Conservation (phyloP, 2,113 vertebrate genomes). For the Stegostoma tigrinum region DNA sequence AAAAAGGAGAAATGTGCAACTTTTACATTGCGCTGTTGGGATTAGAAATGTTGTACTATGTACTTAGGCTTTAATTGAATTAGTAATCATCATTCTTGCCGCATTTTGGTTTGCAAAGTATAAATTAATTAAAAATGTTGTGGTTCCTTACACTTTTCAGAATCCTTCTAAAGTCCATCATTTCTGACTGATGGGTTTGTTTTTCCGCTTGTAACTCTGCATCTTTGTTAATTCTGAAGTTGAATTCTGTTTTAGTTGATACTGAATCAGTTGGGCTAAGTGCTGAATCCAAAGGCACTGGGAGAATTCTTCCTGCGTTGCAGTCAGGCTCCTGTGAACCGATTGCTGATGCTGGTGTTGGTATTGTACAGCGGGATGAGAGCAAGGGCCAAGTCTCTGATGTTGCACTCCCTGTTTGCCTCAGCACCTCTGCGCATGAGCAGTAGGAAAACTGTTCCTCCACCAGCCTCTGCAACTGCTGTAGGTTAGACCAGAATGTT, state of each 20-base stretch:
- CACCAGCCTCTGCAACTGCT: conserved; percentile 69
- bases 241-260: neutral
- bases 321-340: neutral
- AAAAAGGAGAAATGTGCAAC: neutral
- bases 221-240: neutral
- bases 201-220: conserved; percentile 40
- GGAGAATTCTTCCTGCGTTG: neutral
- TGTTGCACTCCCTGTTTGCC: conserved; percentile 9
- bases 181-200: conserved; percentile 39
- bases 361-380: neutral
- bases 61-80: neutral
- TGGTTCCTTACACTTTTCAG: conserved; percentile 49
- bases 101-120: neutral
- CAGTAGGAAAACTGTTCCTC: conserved; percentile 61
- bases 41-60: neutral
- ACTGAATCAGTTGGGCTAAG: neutral
- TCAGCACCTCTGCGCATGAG: conserved; percentile 52
- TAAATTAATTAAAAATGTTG: neutral
- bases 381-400: neutral
- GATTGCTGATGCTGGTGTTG: neutral
- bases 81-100: neutral
- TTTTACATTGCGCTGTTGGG: neutral
- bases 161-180: conserved; percentile 51
- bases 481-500: conserved; percentile 43
- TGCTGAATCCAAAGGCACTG: neutral